Percentiles rank a stretch among this genome's conserved stretches.
Evolutionary conservation across 2,113 vertebrate species (phyloP).

Genomic region (Eidolon helvum): DNA sequence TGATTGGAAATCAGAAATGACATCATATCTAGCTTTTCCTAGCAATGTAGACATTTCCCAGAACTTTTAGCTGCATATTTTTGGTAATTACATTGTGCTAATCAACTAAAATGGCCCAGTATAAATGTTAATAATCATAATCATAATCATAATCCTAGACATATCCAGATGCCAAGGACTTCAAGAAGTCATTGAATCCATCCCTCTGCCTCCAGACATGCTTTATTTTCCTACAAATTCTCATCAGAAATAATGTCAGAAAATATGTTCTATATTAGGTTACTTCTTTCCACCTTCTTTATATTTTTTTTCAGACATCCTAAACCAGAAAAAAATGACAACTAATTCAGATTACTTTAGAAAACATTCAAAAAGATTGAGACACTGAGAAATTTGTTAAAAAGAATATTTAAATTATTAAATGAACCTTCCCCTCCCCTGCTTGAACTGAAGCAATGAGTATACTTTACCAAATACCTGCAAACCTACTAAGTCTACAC

Average conservation of each 20-base stretch:
- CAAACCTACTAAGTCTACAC: neutral
- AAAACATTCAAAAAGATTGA: slow-evolving; percentile 11
- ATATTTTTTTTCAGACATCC: neutral
- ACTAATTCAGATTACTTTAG: slow-evolving; percentile 23
- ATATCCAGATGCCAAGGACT: slow-evolving; percentile 54
- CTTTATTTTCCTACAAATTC: slow-evolving; percentile 1
- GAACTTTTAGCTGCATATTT: slow-evolving; percentile 75
- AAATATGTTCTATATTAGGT: neutral
- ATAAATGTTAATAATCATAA: slow-evolving; percentile 77
- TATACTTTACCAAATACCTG: neutral
- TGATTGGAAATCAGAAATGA: slow-evolving; percentile 77
- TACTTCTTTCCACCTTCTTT: neutral
- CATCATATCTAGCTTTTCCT: slow-evolving; percentile 77
- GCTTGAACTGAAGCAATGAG: neutral
- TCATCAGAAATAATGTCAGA: neutral
- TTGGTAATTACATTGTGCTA: slow-evolving; percentile 80
- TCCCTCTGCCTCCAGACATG: slow-evolving; percentile 5
- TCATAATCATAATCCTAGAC: slow-evolving; percentile 67
- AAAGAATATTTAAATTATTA: slow-evolving; percentile 16
- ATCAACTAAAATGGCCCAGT: slow-evolving; percentile 77
- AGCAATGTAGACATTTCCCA: slow-evolving; percentile 74
- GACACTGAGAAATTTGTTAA: neutral
- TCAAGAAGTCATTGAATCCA: slow-evolving; percentile 25
- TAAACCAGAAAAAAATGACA: neutral
- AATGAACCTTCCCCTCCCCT: neutral